Conservation (phyloP, 2,113 vertebrate species). For the zebrafish (Danio rerio) region DNA sequence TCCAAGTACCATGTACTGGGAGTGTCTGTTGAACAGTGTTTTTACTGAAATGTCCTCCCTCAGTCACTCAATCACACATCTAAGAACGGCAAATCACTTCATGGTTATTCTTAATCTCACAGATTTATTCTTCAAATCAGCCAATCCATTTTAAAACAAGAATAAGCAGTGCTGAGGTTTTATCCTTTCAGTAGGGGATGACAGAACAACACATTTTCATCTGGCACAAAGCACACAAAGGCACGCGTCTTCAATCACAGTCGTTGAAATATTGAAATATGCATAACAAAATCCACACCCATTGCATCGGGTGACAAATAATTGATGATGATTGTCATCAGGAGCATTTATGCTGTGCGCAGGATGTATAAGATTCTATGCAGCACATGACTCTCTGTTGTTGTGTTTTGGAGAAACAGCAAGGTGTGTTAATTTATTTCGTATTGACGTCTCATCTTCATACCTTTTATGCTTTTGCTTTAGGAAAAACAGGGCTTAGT, state of each 20-base stretch:
- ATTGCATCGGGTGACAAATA: constrained; percentile 2
- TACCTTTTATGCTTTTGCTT: constrained; percentile 36
- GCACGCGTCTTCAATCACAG: background rate
- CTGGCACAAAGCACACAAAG: background rate
- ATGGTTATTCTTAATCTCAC: constrained; percentile 41
- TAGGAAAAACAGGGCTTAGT: constrained; percentile 50
- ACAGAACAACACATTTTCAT: constrained; percentile 37
- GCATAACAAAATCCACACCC: constrained; percentile 44
- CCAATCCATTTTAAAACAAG: constrained; percentile 42
- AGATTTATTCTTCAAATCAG: constrained; percentile 42
- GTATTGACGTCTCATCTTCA: constrained; percentile 13
- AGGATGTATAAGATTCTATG: constrained; percentile 19
- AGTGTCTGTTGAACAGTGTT: constrained; percentile 37
- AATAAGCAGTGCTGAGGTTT: constrained; percentile 26
- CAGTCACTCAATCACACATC: constrained; percentile 4
- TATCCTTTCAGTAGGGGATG: constrained; percentile 31
- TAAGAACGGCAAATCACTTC: constrained; percentile 25
- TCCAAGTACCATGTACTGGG: constrained; percentile 25
- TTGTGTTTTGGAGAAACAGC: constrained; percentile 14
- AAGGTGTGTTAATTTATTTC: background rate
- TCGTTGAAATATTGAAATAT: background rate
- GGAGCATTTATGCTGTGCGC: background rate
- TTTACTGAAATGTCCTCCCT: constrained; percentile 23
- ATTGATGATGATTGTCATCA: background rate
- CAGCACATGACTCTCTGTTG: constrained; percentile 27